Evolutionary conservation across 2,888 invertebrate genomes (phyloP).

Genomic region (Synergus laeviventris): DNA sequence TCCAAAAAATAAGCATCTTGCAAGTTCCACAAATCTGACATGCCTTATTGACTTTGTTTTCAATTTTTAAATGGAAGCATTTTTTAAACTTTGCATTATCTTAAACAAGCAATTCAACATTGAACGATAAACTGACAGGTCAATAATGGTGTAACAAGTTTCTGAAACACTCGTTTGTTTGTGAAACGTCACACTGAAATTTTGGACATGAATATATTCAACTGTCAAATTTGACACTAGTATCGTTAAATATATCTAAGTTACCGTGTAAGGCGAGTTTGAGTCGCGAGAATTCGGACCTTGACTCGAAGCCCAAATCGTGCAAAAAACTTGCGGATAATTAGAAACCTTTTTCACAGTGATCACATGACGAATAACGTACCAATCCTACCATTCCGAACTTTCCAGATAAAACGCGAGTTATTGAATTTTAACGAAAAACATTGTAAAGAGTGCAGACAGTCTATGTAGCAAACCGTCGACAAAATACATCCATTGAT

Average conservation of each 20-base stretch:
- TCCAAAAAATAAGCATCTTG: not conserved
- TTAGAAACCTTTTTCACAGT: conserved; percentile 15
- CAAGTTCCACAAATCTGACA: not conserved
- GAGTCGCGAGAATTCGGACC: conserved; percentile 25
- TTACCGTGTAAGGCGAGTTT: conserved; percentile 19
- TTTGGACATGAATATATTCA: conserved; percentile 1
- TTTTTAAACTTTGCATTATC: not conserved
- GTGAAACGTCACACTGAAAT: conserved; percentile 3
- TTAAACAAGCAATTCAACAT: not conserved
- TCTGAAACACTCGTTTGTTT: conserved; percentile 11
- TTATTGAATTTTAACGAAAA: conserved; percentile 29
- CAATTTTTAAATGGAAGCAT: not conserved
- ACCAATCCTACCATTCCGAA: conserved; percentile 24
- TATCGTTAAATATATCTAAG: conserved; percentile 13
- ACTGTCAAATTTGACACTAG: conserved; percentile 1
- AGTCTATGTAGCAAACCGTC: conserved; percentile 43
- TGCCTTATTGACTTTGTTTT: not conserved
- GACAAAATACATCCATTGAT: conserved; percentile 50
- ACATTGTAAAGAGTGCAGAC: not conserved
- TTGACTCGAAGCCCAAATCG: conserved; percentile 35
- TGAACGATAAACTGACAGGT: not conserved
- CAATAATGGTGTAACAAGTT: not conserved
- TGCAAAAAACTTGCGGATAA: conserved; percentile 28
- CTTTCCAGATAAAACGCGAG: conserved; percentile 7
- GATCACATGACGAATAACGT: conserved; percentile 36